A percentile compares a stretch with the other conserved stretches of the same genome.
Evolutionary conservation across 2,113 vertebrate species (phyloP).

Genomic region (Stigmatopora argus): DNA sequence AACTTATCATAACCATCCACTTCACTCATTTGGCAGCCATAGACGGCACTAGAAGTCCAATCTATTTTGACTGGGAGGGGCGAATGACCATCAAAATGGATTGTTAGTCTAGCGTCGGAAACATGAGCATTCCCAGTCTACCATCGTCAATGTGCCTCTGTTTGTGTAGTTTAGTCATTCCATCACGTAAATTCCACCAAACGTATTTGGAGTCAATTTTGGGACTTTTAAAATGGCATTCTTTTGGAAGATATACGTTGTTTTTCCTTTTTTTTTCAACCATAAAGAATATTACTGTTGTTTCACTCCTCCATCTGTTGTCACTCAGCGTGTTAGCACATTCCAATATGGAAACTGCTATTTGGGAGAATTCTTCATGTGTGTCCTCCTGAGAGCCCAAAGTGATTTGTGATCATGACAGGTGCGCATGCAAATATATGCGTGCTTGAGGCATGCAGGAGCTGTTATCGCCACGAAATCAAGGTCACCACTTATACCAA

Average conservation of each 20-base stretch:
- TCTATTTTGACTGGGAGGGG: too few species aligned
- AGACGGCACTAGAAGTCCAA: too few species aligned
- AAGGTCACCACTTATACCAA: conserved; percentile 16
- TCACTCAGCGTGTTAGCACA: conserved; percentile 34
- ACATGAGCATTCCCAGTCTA: too few species aligned
- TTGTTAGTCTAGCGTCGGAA: too few species aligned
- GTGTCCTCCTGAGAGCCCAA: conserved; percentile 30
- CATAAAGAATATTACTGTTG: conserved; percentile 7
- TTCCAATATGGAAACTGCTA: conserved; percentile 18
- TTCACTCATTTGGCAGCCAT: background rate
- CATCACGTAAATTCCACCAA: background rate
- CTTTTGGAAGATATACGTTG: background rate
- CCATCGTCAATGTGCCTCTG: background rate
- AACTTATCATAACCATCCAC: conserved; percentile 3
- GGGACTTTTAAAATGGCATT: background rate
- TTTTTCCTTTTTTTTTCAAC: conserved; percentile 1
- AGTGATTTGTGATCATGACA: conserved; percentile 49
- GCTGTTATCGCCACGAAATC: conserved; percentile 23
- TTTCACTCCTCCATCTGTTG: conserved; percentile 21
- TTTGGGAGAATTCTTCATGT: conserved; percentile 22
- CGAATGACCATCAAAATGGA: too few species aligned
- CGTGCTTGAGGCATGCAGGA: conserved; percentile 13
- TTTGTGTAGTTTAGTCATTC: background rate
- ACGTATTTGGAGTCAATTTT: background rate
- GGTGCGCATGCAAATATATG: conserved; percentile 35